Evolutionary conservation across 1,140 invertebrate species (phyloP), one percentile per base, ranked within the genome.

Genomic region (Aphidius ervi): DNA sequence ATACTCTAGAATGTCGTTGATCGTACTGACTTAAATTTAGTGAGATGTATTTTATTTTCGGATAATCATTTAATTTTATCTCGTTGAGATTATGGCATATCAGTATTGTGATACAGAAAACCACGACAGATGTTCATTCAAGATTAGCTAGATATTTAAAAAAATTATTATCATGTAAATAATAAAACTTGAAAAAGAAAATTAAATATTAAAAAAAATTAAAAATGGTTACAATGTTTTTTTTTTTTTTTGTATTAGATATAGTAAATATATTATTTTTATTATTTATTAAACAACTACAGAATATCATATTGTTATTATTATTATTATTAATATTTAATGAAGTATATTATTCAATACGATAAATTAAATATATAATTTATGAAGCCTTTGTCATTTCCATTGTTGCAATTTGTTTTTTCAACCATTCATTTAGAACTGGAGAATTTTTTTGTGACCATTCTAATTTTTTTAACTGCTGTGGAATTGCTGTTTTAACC

Each of bases 381-480:
- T 9, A 39, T 53, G 16, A 53, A 53, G 50, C 31, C 7, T 40
- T 53, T 31, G 1, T 31, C 39, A n/a, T 23, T 6, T 6, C 50
- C 39, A 41, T 53, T 40, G 31, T 16, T 39, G 8, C 31, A 20
- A 43, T 8, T 56, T 63, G 48, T 43, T 63, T 52, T 42, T 63
- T 50, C 3, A 63, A 16, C 61, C 61, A 63, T 58, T 63, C 61
- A 39, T 58, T 58, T 23, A 63, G 31, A 23, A 63, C 37, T 41
- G 56, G 39, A 54, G 61, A 56, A 47, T 55, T 55, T 42, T 52
- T 46, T 46, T 58, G 23, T 46, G 56, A 58, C 61, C 61, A 63
- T 37, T 58, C 49, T 42, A 63, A 54, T 46, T 55, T 47, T 7
- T 47, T 55, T 6, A 43, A 43, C 46, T 63, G 49, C n/a, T 58